Evolutionary conservation across 2,797 vertebrate genomes (phyloP).

Genomic region (Dipus sagitta): DNA sequence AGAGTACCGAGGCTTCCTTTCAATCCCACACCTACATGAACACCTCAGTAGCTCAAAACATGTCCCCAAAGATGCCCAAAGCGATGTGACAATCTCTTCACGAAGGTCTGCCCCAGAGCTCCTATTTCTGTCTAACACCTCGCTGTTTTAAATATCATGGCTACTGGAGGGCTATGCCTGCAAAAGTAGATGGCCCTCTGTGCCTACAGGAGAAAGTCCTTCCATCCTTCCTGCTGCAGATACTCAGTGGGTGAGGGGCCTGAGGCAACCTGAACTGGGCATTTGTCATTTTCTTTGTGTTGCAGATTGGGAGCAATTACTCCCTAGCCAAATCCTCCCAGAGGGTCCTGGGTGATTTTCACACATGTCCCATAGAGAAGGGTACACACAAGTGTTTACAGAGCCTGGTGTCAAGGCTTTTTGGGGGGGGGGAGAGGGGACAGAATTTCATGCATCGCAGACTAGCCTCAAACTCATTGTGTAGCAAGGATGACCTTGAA

Average conservation of each 20-base stretch:
- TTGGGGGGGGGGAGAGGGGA: too few species aligned
- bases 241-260: not conserved
- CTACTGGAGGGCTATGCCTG: not conserved
- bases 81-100: not conserved
- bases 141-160: not conserved
- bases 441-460: too few species aligned
- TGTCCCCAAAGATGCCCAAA: conserved; percentile 31
- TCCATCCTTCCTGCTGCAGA: conserved; percentile 46
- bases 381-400: not conserved
- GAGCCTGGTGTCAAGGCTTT: not conserved
- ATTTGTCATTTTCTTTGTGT: conserved; percentile 34
- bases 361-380: not conserved
- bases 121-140: not conserved
- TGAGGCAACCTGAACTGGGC: not conserved
- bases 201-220: not conserved
- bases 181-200: not conserved
- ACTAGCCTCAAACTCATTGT: too few species aligned
- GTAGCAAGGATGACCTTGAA: too few species aligned
- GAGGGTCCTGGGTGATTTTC: not conserved
- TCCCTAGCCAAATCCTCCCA: not conserved
- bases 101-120: not conserved
- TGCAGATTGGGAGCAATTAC: not conserved
- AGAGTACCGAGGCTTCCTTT: conserved; percentile 22
- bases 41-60: not conserved
- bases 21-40: not conserved